These are phyloP conservation scores for Oreochromis grahami DNA, from an alignment of 2,797 vertebrate species.

Conservation along the genomic window DNA sequence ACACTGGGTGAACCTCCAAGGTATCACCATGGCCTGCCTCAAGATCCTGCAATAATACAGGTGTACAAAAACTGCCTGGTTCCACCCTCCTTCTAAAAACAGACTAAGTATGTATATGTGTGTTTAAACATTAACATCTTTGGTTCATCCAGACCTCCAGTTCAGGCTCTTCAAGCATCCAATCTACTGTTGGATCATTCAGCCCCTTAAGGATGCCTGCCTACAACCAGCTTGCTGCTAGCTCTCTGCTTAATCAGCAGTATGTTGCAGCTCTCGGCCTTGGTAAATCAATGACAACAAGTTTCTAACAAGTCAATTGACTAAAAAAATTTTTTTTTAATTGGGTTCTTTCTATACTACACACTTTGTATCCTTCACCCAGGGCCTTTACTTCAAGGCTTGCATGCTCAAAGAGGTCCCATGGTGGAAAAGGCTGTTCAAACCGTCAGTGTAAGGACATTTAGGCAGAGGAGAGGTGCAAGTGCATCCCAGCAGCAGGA, in stretches of 20 bases:
- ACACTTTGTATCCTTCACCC: background rate
- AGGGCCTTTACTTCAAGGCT: constrained; percentile 80
- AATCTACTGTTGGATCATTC: constrained; percentile 82
- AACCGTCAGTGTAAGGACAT: constrained; percentile 80
- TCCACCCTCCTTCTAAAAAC: background rate
- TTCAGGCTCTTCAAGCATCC: constrained; percentile 67
- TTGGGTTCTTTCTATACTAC: background rate
- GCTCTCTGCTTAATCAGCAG: constrained; percentile 88
- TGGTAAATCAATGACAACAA: constrained; percentile 69
- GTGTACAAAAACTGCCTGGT: constrained; percentile 51
- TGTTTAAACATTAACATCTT: background rate
- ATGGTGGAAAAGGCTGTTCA: constrained; percentile 98
- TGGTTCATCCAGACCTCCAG: constrained; percentile 51
- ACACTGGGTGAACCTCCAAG: constrained; percentile 89
- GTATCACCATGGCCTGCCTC: constrained; percentile 85
- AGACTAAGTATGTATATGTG: background rate
- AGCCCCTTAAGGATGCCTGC: constrained; percentile 85
- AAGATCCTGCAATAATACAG: constrained; percentile 95
- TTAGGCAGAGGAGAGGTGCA: constrained; percentile 64
- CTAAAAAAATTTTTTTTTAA: background rate
- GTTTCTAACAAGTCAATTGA: background rate
- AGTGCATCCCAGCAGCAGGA: constrained; percentile 44
- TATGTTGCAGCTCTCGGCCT: constrained; percentile 89
- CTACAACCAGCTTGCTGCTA: constrained; percentile 89
- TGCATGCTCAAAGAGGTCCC: constrained; percentile 83